Percentiles rank a stretch among this genome's conserved stretches.
These are phyloP conservation scores for Sinhomidia bicolor DNA, from an alignment of 2,888 invertebrate species.

Conservation along the genomic window DNA sequence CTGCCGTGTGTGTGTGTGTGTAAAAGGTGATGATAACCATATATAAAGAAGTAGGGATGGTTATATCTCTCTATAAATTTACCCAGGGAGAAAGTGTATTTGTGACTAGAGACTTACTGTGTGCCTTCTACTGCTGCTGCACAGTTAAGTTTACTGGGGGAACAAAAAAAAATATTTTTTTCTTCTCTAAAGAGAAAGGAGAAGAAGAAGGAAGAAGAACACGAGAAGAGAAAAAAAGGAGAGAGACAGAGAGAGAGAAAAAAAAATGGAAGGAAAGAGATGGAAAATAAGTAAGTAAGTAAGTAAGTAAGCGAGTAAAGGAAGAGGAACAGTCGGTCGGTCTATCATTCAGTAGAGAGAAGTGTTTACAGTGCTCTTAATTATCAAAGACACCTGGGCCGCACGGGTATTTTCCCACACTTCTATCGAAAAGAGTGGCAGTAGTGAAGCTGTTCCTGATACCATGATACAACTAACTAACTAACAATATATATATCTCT, in stretches of 20 bases:
- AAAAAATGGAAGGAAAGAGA: conserved; percentile 17
- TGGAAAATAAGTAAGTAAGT: conserved; percentile 41
- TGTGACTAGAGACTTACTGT: conserved; percentile 37
- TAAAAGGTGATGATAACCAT: no score
- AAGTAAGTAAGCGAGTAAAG: conserved; percentile 55
- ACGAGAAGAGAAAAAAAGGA: conserved; percentile 20
- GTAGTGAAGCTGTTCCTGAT: conserved; percentile 31
- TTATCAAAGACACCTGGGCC: conserved; percentile 80
- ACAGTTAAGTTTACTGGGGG: not conserved
- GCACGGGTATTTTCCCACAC: conserved; percentile 80
- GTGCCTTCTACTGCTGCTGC: no score
- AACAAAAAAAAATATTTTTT: not conserved
- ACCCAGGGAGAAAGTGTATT: conserved; percentile 1
- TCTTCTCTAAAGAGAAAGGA: not conserved
- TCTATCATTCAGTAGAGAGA: conserved; percentile 75
- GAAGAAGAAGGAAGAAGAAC: conserved; percentile 35
- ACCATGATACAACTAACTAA: conserved; percentile 23
- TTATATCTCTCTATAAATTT: conserved; percentile 14
- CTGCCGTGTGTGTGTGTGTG: no score
- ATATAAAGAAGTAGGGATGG: not conserved
- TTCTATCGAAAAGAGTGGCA: conserved; percentile 71
- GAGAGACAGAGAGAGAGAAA: not conserved
- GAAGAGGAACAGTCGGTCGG: conserved; percentile 74
- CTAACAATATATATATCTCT: no score
- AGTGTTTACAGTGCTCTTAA: conserved; percentile 80